Conservation (phyloP, 2,113 vertebrate genomes). For the Todiramphus chloris region DNA sequence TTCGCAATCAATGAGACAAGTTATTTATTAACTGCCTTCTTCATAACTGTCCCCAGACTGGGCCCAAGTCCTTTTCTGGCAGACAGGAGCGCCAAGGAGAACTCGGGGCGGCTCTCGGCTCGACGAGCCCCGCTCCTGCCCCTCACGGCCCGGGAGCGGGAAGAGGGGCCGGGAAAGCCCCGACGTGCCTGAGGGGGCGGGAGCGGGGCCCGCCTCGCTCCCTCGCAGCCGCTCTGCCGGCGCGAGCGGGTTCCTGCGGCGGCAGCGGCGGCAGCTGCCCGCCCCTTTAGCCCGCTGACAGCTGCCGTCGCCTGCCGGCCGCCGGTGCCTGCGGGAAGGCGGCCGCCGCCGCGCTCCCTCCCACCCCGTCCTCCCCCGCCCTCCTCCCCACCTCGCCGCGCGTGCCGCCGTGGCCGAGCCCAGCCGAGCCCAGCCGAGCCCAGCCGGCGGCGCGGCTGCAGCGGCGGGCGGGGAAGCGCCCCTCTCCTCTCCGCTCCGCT, state of each 20-base stretch:
- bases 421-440: not conserved
- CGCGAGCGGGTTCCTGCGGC: not conserved
- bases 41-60: not conserved
- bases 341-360: not conserved
- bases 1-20: not conserved
- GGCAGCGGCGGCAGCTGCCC: not conserved
- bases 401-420: not conserved
- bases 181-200: not conserved
- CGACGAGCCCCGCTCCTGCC: fast-evolving
- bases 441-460: not conserved
- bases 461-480: constrained; percentile 26
- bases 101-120: fast-evolving
- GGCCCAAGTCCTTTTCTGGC: not conserved
- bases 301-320: not conserved
- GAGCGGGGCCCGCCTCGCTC: not conserved
- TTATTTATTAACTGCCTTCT: not conserved
- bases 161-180: fast-evolving
- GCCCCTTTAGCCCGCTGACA: not conserved
- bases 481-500: constrained; percentile 30
- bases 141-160: not conserved
- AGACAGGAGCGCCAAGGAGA: not conserved
- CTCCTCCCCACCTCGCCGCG: not conserved
- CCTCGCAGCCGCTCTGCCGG: not conserved
- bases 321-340: not conserved
- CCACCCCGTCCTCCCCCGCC: too few species aligned